phyloP scores from a whole-genome alignment of 2,113 vertebrate species.

The Thinocorus orbignyianus region DNA sequence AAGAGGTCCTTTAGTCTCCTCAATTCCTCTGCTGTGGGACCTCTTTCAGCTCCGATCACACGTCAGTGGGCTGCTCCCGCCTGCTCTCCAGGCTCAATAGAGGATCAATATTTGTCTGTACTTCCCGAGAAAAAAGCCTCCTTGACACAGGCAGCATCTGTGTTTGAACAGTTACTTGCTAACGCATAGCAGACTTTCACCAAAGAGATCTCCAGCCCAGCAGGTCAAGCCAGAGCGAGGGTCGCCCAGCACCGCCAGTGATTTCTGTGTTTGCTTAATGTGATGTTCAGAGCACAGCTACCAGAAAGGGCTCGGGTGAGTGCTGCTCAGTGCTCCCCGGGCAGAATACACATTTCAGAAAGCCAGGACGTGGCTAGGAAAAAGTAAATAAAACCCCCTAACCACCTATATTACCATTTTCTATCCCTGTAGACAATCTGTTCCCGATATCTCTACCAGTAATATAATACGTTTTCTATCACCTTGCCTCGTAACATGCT shows the following conservation, averaged over 20 bases:
- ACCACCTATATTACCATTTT: not conserved
- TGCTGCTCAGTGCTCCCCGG: not conserved
- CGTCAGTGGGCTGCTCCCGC: constrained; percentile 17
- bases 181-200: constrained; percentile 66
- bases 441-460: not conserved
- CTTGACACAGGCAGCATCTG: constrained; percentile 75
- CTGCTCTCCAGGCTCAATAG: constrained; percentile 62
- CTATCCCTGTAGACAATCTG: not conserved
- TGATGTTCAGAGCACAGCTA: not conserved
- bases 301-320: not conserved
- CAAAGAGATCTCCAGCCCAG: not conserved
- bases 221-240: constrained; percentile 23
- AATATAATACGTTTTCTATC: not conserved
- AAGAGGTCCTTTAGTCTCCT: constrained; percentile 51
- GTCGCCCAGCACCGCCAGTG: not conserved
- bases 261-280: constrained; percentile 11
- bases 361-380: not conserved
- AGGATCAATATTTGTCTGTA: constrained; percentile 79
- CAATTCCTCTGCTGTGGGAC: constrained; percentile 64
- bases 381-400: not conserved
- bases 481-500: not conserved
- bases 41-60: constrained; percentile 58
- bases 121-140: constrained; percentile 51
- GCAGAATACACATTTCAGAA: not conserved
- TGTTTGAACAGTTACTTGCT: constrained; percentile 75